Percentiles rank a stretch among this genome's conserved stretches.
phyloP scores from a whole-genome alignment of 2,113 vertebrate species.

The Caretta caretta region DNA sequence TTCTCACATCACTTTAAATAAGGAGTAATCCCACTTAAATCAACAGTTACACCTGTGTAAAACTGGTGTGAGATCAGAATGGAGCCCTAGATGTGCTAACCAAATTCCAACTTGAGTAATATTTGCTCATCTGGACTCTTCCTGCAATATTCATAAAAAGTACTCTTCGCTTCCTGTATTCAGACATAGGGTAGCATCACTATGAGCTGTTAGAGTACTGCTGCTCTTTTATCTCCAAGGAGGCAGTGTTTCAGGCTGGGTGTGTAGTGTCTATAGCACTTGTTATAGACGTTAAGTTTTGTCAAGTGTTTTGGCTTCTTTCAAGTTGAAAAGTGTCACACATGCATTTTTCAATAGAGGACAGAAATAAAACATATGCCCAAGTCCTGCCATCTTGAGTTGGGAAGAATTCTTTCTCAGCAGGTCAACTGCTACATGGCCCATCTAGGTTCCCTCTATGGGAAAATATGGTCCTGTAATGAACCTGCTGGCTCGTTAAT shows the following conservation, averaged over 20 bases:
- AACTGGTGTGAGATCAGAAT: constrained; percentile 63
- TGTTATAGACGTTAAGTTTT: neutral
- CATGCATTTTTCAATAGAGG: constrained; percentile 2
- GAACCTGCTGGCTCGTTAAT: neutral
- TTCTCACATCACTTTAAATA: neutral
- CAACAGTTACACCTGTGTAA: constrained; percentile 57
- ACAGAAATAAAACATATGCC: constrained; percentile 72
- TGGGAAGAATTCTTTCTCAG: constrained; percentile 13
- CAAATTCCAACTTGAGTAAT: neutral
- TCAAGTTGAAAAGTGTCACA: neutral
- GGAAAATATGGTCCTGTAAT: neutral
- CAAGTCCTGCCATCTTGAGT: constrained; percentile 34
- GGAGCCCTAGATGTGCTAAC: neutral
- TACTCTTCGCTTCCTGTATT: neutral
- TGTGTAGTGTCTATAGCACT: neutral
- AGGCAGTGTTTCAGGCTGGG: neutral
- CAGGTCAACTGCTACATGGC: accelerated
- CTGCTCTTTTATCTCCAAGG: neutral
- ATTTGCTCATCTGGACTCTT: neutral
- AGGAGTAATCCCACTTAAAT: constrained; percentile 47
- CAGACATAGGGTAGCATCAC: neutral
- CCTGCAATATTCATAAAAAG: neutral
- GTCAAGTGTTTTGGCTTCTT: neutral
- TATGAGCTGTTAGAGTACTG: neutral
- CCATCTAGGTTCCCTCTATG: neutral